Conservation (phyloP, 2,113 vertebrate species). For the Mola mola region DNA sequence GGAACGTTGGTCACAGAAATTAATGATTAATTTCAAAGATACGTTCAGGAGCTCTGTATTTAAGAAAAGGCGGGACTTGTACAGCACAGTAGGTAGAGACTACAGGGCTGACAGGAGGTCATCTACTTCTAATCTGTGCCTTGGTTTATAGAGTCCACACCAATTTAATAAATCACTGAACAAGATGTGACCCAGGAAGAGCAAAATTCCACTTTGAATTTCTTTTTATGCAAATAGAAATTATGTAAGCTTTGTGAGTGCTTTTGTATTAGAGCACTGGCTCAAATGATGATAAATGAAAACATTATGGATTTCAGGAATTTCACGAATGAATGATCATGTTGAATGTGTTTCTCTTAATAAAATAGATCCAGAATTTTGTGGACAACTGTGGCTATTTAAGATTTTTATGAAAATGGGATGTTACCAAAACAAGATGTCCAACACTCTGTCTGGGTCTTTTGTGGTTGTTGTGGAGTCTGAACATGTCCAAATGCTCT, state of each 20-base stretch:
- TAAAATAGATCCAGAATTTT: conserved; percentile 38
- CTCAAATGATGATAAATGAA: conserved; percentile 14
- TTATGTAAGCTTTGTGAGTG: background rate
- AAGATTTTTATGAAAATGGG: conserved; percentile 56
- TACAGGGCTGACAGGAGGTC: conserved; percentile 1
- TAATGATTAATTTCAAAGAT: too few species aligned
- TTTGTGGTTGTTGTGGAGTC: conserved; percentile 62
- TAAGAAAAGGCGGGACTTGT: background rate
- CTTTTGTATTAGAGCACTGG: conserved; percentile 13
- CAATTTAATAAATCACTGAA: conserved; percentile 15
- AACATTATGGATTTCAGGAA: conserved; percentile 10
- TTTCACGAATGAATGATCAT: conserved; percentile 20
- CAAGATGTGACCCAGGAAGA: conserved; percentile 7
- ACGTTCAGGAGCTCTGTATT: too few species aligned
- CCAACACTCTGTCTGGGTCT: conserved; percentile 58
- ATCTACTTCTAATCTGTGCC: conserved; percentile 31
- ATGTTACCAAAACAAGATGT: conserved; percentile 70
- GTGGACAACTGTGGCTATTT: conserved; percentile 45
- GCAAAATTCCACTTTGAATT: conserved; percentile 25
- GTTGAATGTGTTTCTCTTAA: conserved; percentile 33
- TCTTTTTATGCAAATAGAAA: background rate
- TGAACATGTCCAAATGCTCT: conserved; percentile 71
- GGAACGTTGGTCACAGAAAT: conserved; percentile 22
- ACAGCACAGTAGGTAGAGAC: background rate
- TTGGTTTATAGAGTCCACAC: conserved; percentile 17